Percentiles rank a stretch among this genome's conserved stretches.
Evolutionary conservation across 2,113 vertebrate species (phyloP).

Genomic region (Maccullochella peelii): DNA sequence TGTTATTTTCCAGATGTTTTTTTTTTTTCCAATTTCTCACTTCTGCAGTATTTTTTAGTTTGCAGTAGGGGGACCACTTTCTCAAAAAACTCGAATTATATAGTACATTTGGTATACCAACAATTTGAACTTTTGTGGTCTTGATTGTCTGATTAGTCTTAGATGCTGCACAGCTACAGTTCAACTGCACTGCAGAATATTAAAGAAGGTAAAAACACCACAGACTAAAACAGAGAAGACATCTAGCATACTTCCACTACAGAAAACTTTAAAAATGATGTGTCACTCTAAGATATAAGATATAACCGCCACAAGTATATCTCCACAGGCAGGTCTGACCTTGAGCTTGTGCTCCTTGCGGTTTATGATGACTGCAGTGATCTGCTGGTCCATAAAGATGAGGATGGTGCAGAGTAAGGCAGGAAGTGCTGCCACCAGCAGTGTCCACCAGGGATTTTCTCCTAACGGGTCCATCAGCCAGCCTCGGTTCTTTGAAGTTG

Average conservation of each 20-base stretch:
- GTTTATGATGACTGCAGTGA: conserved; percentile 97
- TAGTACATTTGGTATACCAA: background rate
- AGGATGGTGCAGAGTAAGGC: conserved; percentile 96
- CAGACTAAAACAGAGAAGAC: background rate
- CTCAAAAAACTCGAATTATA: background rate
- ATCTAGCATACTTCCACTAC: background rate
- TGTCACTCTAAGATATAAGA: background rate
- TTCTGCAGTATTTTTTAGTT: background rate
- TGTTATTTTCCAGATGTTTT: background rate
- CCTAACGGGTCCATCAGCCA: conserved; percentile 96
- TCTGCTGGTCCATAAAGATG: conserved; percentile 99
- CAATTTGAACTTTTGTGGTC: background rate
- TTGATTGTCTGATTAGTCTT: background rate
- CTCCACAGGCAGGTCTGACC: conserved; percentile 76
- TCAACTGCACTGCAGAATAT: background rate
- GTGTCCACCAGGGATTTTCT: conserved; percentile 94
- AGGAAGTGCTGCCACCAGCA: conserved; percentile 90
- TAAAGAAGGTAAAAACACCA: background rate
- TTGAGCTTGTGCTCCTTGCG: conserved; percentile 97
- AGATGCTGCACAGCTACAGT: background rate
- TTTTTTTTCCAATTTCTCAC: background rate
- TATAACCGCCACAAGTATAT: background rate
- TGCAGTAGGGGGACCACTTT: background rate
- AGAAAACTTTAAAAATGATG: background rate
- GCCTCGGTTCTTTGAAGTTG: conserved; percentile 90